phyloP scores from a whole-genome alignment of 1,140 invertebrate species.

The Bombus difficillimus region DNA sequence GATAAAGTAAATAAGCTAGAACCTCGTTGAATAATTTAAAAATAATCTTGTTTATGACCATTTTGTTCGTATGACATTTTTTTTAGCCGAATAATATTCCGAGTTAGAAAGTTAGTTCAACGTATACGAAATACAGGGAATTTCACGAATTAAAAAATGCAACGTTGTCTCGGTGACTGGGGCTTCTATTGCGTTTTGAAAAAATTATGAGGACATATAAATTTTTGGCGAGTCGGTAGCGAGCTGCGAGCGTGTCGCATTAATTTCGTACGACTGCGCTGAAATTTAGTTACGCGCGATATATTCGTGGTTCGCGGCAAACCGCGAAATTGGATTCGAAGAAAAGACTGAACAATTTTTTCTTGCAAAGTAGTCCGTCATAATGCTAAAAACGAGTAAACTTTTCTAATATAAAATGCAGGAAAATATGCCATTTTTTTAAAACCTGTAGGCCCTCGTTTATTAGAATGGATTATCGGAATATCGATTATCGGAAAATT shows the following conservation, averaged over 20 bases:
- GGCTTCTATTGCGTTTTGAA: neutral
- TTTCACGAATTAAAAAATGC: neutral
- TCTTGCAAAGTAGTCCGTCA: neutral
- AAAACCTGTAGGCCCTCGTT: neutral
- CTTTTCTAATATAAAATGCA: neutral
- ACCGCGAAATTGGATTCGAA: slow-evolving; percentile 17
- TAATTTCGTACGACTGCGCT: neutral
- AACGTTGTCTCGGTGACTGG: neutral
- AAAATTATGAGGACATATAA: slow-evolving; percentile 10
- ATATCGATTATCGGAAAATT: neutral
- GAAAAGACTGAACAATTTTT: neutral
- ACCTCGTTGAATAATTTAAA: too few species aligned
- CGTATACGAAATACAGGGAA: neutral
- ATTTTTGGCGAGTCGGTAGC: neutral
- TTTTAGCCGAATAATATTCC: neutral
- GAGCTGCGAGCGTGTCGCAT: neutral
- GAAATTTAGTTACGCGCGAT: slow-evolving; percentile 33
- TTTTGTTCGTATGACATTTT: neutral
- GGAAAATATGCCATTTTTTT: neutral
- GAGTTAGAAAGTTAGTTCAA: neutral
- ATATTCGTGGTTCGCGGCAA: slow-evolving; percentile 10
- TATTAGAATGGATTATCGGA: neutral
- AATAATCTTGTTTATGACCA: too few species aligned
- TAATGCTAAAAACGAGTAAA: neutral
- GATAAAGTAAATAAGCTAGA: too few species aligned